These are phyloP conservation scores for Drosophila borealis DNA, from an alignment of 2,888 invertebrate species.

Conservation along the genomic window DNA sequence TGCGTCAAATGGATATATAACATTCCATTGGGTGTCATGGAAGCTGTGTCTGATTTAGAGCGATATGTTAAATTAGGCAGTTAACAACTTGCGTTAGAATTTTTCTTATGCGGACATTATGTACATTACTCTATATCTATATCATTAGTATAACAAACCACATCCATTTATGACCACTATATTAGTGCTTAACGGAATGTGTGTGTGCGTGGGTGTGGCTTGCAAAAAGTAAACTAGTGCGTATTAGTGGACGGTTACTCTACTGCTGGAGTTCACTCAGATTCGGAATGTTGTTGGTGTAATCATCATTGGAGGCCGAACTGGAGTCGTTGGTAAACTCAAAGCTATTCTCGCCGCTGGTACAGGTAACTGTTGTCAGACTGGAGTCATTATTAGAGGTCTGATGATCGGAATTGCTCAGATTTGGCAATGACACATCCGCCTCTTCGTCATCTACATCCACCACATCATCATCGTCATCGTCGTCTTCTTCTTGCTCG, in stretches of 20 bases:
- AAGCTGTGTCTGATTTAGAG: constrained; percentile 26
- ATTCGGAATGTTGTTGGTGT: constrained; percentile 74
- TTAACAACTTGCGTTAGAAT: constrained; percentile 48
- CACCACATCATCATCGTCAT: constrained; percentile 38
- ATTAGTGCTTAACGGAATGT: constrained; percentile 48
- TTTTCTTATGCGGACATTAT: constrained; percentile 47
- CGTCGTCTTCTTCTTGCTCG: constrained; percentile 50
- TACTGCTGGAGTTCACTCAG: constrained; percentile 72
- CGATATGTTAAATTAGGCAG: constrained; percentile 55
- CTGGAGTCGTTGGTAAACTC: constrained; percentile 82
- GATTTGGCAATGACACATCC: constrained; percentile 76
- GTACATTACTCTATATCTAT: constrained; percentile 31
- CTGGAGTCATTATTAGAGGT: constrained; percentile 84
- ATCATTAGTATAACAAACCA: constrained; percentile 26
- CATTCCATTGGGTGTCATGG: constrained; percentile 45
- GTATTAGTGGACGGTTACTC: constrained; percentile 52
- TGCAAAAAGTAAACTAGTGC: constrained; percentile 42
- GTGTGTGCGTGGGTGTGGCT: constrained; percentile 14
- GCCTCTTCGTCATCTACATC: constrained; percentile 59
- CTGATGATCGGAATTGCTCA: constrained; percentile 81
- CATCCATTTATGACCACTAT: constrained; percentile 23
- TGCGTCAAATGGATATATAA: constrained; percentile 28
- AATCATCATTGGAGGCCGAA: constrained; percentile 69
- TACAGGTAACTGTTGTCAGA: constrained; percentile 83
- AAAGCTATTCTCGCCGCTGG: constrained; percentile 84